Base-by-base conservation (phyloP, 2,797 vertebrate species). In the Coracias cyanogaster region DNA sequence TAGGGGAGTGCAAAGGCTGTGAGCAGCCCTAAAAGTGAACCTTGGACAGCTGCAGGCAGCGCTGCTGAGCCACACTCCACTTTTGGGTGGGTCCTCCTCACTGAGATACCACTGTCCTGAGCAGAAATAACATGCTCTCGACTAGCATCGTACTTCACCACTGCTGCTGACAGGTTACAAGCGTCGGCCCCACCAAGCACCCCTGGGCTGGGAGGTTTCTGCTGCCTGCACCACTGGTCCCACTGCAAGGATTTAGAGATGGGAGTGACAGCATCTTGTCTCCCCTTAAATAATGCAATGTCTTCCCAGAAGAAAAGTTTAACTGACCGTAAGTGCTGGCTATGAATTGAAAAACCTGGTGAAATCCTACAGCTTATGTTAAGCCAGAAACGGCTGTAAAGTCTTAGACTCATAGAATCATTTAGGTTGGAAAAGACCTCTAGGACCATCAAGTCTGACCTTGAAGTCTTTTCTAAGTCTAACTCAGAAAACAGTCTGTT, bases 151-250 rank as follows among this genome's bases (percentile, higher is more conserved):
- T 35, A 19, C 15, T 13, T 60, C 2, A 1, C 37, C 1, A 0
- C 37, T 65, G 29, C 33, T 0, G 6, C 25, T 14, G 24, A 48
- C 69, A 64, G 57, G 25, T 26, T 31, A 18, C 19, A 24, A 35
- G 55, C 1, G 4, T 17, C 24, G 37, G 55, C n/a, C 39, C 37
- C 58, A 15, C 6, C 0, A 4, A n/a, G 41, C 0, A 0, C 21
- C 33, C 29, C 6, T 1, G 0, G 8, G 25, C 41, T 48, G 19
- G 10, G 26, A 15, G 37, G 9, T 25, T 61, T 24, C 58, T 72
- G 39, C 74, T 49, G 51, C 39, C 61, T 33, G 64, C 31, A 15
- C 60, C 0, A 0, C 46, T 71, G 3, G 0, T 15, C 20, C 77
- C 55, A 41, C 58, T 49, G 35, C 28, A 4, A 25, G 35, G 20